A percentile compares a stretch with the other conserved stretches of the same genome.
phyloP scores from a whole-genome alignment of 2,888 invertebrate genomes.

The Clistopyga incitator region DNA sequence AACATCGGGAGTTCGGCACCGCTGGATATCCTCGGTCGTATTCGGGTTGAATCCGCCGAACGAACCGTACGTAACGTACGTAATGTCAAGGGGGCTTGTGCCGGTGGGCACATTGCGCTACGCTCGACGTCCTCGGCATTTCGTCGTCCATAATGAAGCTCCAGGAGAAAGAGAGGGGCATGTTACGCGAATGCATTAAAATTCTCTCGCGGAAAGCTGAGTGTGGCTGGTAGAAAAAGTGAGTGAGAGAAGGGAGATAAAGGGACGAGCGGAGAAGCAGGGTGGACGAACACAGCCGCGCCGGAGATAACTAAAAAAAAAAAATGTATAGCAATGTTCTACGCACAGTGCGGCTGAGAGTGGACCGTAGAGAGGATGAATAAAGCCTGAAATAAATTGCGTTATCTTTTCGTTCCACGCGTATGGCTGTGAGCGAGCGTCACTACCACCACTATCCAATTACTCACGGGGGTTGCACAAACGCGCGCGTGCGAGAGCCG shows the following conservation, averaged over 20 bases:
- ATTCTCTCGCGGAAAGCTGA: slow-evolving; percentile 62
- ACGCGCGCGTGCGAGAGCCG: slow-evolving; percentile 44
- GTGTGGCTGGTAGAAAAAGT: slow-evolving; percentile 46
- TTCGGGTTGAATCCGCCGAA: neutral
- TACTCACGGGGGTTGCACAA: slow-evolving; percentile 67
- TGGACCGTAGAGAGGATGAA: slow-evolving; percentile 75
- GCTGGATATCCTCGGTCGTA: neutral
- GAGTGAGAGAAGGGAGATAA: slow-evolving; percentile 34
- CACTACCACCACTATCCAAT: slow-evolving; percentile 71
- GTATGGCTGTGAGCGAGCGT: slow-evolving; percentile 77
- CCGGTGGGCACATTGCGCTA: slow-evolving; percentile 29
- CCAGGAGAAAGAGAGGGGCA: slow-evolving; percentile 30
- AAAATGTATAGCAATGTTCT: slow-evolving; percentile 62
- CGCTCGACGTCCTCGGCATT: slow-evolving; percentile 64
- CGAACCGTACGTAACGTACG: neutral
- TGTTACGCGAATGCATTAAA: slow-evolving; percentile 70
- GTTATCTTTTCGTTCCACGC: slow-evolving; percentile 83
- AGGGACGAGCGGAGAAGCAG: slow-evolving; percentile 22
- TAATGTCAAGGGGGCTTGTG: slow-evolving; percentile 50
- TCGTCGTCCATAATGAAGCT: slow-evolving; percentile 71
- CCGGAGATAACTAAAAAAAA: slow-evolving; percentile 62
- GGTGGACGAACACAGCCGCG: slow-evolving; percentile 41
- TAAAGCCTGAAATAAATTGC: slow-evolving; percentile 82
- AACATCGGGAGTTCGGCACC: slow-evolving; percentile 5
- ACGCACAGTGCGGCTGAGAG: slow-evolving; percentile 63